Evolutionary conservation across 1,140 invertebrate genomes (phyloP).

Genomic region (Neuroterus valhalla): DNA sequence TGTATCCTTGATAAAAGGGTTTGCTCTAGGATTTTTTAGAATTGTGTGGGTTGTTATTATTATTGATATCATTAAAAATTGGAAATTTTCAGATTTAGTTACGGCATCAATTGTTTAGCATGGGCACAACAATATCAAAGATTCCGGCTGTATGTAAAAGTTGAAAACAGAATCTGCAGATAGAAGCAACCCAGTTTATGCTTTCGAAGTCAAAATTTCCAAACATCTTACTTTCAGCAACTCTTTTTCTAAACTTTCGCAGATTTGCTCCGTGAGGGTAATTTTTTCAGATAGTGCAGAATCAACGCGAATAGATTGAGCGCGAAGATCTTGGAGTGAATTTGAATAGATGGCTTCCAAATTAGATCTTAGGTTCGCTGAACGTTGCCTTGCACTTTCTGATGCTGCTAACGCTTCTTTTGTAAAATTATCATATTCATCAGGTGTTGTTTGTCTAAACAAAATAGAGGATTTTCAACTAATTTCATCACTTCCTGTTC

Average conservation of each 20-base stretch:
- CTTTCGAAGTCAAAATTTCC: not conserved
- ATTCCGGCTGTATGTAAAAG: no score
- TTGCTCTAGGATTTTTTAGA: no score
- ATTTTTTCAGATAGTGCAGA: constrained; percentile 80
- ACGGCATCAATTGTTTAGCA: no score
- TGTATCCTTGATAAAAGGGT: no score
- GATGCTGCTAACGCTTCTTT: constrained; percentile 79
- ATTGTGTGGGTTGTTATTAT: no score
- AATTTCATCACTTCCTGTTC: not conserved
- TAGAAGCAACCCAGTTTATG: not conserved
- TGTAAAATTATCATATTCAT: constrained; percentile 83
- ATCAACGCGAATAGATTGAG: constrained; percentile 84
- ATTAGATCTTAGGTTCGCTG: constrained; percentile 78
- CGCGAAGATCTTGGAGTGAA: constrained; percentile 81
- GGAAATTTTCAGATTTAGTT: not conserved
- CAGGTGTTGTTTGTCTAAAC: constrained; percentile 79
- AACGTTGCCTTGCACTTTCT: constrained; percentile 80
- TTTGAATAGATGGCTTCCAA: constrained; percentile 80
- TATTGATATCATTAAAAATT: not conserved
- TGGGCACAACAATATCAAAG: no score
- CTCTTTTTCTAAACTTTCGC: constrained; percentile 80
- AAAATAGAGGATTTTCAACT: constrained; percentile 34
- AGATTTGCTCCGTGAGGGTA: constrained; percentile 80
- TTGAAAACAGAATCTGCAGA: no score
- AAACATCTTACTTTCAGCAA: constrained; percentile 74